Base-by-base conservation (phyloP, 2,888 invertebrate genomes). In the Drosophila mayaguana region DNA sequence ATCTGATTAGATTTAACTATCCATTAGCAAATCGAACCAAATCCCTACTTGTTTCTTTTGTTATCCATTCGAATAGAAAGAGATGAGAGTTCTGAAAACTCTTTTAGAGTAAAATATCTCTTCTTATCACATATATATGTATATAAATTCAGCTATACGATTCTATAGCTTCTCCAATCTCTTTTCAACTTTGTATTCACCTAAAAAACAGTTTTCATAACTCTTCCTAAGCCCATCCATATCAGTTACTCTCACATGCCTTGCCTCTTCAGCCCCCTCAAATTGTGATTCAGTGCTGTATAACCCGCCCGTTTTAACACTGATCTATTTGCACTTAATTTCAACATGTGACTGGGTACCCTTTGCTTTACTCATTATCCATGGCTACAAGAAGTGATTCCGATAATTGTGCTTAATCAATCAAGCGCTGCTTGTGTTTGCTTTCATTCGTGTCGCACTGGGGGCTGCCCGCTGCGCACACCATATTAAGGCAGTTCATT, bases 371-470 rank as follows among this genome's bases (percentile, higher is more conserved):
- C 34, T 40, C 48, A 72, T 59, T 72, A 72, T 72, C 71, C 65
- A 34, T 14, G 54, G 22, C 51, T 20, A 46, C 28, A 61, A 67
- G 48, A 78, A 65, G 68, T 88, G 70, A 82, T 81, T 83, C 50
- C 62, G 75, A 66, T 84, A 84, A 84, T 83, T 88, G 90, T 75
- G 88, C 75, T 85, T 75, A 83, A 88, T 88, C 90, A 88, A 89
- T 90, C 90, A 88, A 87, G 68, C 75, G 66, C 68, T 84, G 81
- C 63, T 57, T 77, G 74, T 85, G 76, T 88, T 66, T 72, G 51
- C 65, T 67, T 80, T 40, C 46, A 25, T 66, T 46, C 71, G 55
- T 75, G 63, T 77, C 72, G 78, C 12, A 14, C 18, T 40, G n/a
- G 12, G 32, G 14, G 25, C 51, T 11, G 34, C 28, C 45, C 22